Evolutionary conservation across 2,113 vertebrate genomes (phyloP).

Genomic region (Maccullochella peelii): DNA sequence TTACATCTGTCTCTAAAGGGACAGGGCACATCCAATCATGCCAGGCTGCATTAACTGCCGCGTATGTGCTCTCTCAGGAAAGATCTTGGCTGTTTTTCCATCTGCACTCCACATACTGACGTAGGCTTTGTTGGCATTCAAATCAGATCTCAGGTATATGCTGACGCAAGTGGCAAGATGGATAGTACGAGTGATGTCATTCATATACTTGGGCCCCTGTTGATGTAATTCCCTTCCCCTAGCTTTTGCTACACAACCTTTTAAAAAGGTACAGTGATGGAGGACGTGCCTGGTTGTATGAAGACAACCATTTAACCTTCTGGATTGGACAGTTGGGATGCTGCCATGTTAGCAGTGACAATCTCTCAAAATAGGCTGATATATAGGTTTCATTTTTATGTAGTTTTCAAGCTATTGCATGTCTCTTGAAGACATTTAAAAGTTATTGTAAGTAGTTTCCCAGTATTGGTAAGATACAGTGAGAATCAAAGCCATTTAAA

Average conservation of each 20-base stretch:
- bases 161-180: background rate
- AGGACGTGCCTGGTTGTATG: too few species aligned
- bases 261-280: too few species aligned
- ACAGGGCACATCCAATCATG: constrained; percentile 2
- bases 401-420: background rate
- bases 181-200: background rate
- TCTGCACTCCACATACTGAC: constrained; percentile 12
- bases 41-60: constrained; percentile 15
- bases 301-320: background rate
- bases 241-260: background rate
- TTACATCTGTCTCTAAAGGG: constrained; percentile 2
- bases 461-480: background rate
- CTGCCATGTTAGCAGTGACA: background rate
- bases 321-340: background rate
- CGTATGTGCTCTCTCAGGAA: background rate
- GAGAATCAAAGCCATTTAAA: too few species aligned
- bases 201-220: background rate
- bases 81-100: background rate
- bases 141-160: background rate
- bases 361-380: background rate
- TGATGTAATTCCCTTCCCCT: background rate
- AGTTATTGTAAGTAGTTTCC: background rate
- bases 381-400: background rate
- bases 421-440: background rate
- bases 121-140: background rate